A percentile compares a stretch with the other conserved stretches of the same genome.
These are phyloP conservation scores for Albula glossodonta DNA, from an alignment of 2,113 vertebrate species.

Conservation along the genomic window DNA sequence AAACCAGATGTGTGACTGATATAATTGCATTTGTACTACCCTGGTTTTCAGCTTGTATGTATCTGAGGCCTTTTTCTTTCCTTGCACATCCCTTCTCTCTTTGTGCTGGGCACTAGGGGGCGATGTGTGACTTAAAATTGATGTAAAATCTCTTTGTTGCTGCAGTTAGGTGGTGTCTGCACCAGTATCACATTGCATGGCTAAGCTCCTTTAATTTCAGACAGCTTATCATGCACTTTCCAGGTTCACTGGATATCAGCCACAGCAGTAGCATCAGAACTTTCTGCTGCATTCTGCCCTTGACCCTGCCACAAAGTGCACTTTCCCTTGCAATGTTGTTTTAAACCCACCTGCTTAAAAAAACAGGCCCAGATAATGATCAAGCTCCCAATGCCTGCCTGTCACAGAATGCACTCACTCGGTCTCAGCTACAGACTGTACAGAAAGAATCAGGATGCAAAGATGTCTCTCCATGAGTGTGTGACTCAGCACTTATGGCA, in stretches of 20 bases:
- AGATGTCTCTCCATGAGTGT: background rate
- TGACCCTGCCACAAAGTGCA: background rate
- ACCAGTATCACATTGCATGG: slow-evolving; percentile 25
- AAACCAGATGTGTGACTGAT: background rate
- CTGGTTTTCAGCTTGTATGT: background rate
- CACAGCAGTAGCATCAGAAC: slow-evolving; percentile 14
- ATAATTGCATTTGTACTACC: background rate
- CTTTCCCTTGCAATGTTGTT: no score
- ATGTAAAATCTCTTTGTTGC: background rate
- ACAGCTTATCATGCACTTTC: slow-evolving; percentile 37
- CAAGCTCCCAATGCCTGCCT: no score
- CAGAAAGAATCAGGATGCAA: no score
- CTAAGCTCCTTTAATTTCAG: slow-evolving; percentile 15
- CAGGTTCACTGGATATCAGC: slow-evolving; percentile 33
- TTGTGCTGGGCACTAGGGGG: slow-evolving; percentile 38
- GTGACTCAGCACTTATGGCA: no score
- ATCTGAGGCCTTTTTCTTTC: background rate
- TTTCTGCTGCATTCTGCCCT: slow-evolving; percentile 17
- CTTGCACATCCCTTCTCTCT: background rate
- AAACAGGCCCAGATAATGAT: no score
- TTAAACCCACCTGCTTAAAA: no score
- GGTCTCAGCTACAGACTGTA: no score
- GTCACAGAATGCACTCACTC: no score
- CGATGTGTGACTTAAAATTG: slow-evolving; percentile 31
- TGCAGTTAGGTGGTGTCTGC: slow-evolving; percentile 30